A percentile compares a stretch with the other conserved stretches of the same genome.
phyloP scores from a whole-genome alignment of 2,888 invertebrate genomes.

The Trissolcus brochymenae region DNA sequence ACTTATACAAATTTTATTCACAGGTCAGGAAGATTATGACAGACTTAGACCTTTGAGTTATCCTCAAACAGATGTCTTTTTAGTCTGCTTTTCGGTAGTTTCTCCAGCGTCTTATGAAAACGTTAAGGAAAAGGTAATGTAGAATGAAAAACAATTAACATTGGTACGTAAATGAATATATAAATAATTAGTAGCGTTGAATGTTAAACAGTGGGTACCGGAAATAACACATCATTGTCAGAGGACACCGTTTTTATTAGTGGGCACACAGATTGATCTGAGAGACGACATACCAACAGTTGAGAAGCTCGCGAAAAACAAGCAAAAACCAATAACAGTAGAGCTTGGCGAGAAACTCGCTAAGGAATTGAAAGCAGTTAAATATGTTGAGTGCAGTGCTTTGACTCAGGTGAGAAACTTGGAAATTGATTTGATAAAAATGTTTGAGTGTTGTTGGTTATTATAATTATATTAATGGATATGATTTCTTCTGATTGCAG shows the following conservation, averaged over 20 bases:
- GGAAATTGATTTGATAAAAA: not conserved
- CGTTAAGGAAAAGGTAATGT: constrained; percentile 95
- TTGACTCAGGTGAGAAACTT: constrained; percentile 89
- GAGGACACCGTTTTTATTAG: constrained; percentile 97
- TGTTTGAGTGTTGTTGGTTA: not conserved
- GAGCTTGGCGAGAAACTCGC: constrained; percentile 98
- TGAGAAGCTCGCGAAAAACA: constrained; percentile 98
- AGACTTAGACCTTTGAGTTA: constrained; percentile 96
- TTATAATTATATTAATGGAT: not conserved
- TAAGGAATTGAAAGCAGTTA: constrained; percentile 97
- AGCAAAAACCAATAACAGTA: constrained; percentile 79
- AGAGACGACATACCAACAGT: constrained; percentile 95
- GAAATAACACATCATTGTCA: constrained; percentile 99
- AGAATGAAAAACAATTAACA: not conserved
- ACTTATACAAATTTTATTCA: not conserved
- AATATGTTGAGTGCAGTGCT: constrained; percentile 99
- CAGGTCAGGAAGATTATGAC: constrained; percentile 98
- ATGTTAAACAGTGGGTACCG: constrained; percentile 92
- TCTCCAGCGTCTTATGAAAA: constrained; percentile 99
- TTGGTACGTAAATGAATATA: not conserved
- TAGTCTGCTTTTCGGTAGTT: constrained; percentile 90
- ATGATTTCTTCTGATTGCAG: constrained; percentile 73
- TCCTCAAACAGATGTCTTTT: constrained; percentile 90
- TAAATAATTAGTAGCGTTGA: not conserved
- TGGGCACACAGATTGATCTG: constrained; percentile 98